Conservation (phyloP, 2,888 invertebrate species). For the Trachelus troglodyta region DNA sequence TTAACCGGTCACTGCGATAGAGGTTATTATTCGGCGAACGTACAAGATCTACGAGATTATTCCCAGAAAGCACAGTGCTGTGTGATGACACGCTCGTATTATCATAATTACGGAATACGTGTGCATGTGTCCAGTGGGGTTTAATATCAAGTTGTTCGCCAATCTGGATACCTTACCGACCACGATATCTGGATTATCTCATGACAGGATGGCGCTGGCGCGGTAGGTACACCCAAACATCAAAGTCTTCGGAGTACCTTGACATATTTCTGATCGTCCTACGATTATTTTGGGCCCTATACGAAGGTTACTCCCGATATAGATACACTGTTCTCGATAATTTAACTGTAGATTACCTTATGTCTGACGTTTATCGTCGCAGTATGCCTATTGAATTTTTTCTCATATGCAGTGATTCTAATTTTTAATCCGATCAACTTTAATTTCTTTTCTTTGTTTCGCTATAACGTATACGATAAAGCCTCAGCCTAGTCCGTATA, state of each 20-base stretch:
- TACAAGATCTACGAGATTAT: not conserved
- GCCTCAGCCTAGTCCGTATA: not conserved
- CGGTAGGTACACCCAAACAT: slow-evolving; percentile 67
- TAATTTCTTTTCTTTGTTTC: not conserved
- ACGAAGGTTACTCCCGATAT: not conserved
- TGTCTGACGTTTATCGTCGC: not conserved
- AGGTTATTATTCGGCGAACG: not conserved
- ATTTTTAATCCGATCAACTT: not conserved
- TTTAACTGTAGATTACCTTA: not conserved
- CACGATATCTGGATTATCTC: slow-evolving; percentile 71
- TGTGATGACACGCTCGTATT: slow-evolving; percentile 6
- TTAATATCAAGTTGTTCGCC: slow-evolving; percentile 60
- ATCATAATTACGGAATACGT: slow-evolving; percentile 39
- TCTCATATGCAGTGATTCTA: not conserved
- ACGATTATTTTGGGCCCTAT: not conserved
- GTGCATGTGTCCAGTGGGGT: slow-evolving; percentile 66
- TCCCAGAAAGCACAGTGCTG: not conserved
- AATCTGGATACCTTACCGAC: slow-evolving; percentile 71
- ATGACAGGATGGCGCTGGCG: slow-evolving; percentile 77
- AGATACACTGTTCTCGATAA: not conserved
- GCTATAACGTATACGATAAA: not conserved
- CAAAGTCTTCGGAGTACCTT: not conserved
- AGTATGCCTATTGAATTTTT: not conserved
- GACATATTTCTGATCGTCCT: not conserved
- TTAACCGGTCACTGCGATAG: not conserved